Base-by-base conservation (phyloP, 1,140 invertebrate genomes). In the Sweltsa coloradensis region DNA sequence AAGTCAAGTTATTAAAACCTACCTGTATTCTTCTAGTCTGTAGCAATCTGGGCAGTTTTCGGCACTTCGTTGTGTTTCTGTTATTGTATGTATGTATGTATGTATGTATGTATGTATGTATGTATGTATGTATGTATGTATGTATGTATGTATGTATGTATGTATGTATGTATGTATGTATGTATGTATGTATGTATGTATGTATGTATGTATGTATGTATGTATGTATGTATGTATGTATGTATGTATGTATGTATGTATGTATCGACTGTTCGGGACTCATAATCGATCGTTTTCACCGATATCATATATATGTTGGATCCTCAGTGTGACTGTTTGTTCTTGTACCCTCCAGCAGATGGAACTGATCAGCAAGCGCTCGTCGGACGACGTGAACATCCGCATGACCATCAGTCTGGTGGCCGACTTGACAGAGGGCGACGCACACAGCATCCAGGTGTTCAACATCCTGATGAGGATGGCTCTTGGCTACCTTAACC, bases 401-500 rank as follows among this genome's bases (percentile, higher is more conserved):
- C 49, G 63, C 22, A 60, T 77, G 1, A 60, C 70, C 4, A 61
- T 76, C 45, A 51, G 71, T 59, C 57, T 72, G 0, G 68, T 69
- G 1, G 67, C 66, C 25, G 72, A 71, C 40, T 61, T 77, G 0
- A 58, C 62, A 3, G 61, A 63, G 16, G 72, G 73, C 3, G 73
- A 75, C 47, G 70, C 68, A 42, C 68, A 70, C 45, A 75, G 75
- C 51, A 70, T 84, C 2, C 80, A 83, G 52, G 64, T 89, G 0
- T 81, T 85, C 29, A 89, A 89, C 54, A 75, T 87, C 5, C 72
- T 89, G 11, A 72, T 88, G 50, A 64, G 83, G 5, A 81, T 79
- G 56, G 80, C 78, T 47, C 73, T 84, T 52, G 68, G 65, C 1
- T 54, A 70, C 7, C 60, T 87, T 5, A 61, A 79, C 0, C 57